Evolutionary conservation across 2,888 invertebrate genomes (phyloP), one percentile per base, ranked within the genome.

Genomic region (Tribolium freemani): DNA sequence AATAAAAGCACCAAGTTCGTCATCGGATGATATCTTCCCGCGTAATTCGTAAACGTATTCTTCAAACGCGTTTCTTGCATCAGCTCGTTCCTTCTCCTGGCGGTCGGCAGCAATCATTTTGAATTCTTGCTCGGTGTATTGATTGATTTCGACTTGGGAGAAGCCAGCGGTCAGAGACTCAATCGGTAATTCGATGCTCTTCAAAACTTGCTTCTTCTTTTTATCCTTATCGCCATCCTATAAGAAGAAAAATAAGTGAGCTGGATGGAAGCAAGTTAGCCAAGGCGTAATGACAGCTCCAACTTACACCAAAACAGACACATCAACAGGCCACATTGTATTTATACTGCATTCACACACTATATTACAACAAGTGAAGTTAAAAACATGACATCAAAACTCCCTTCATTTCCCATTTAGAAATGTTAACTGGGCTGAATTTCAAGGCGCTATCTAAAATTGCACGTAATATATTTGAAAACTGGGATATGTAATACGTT

Each of bases 1-100:
- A 16, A 96, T 91, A 84, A 93, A 98, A 3, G 91, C 89, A 75
- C 92, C 67, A 61, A 96, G 88, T 44, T 93, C 89, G 74, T 93
- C 93, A 16, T 94, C 94, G 70, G 93, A 91, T 46, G 91, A 90
- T 64, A 99, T 87, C 85, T 97, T 97, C 71, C 95, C 94, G 67
- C 99, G 91, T 86, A 98, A 90, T 81, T 98, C 98, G 85, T 99
- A 99, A 30, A 99, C 97, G 84, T 97, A 99, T 87, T 99, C 99
- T 86, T 99, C 99, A 0, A 99, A 90, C 2, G 97, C 95, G 87
- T 99, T 99, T 82, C 98, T 94, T 0, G 97, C 96, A 86, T 99
- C 98, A 3, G 96, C 93, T 57, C 98, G 92, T 84, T 98, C 96
- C 82, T 97, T 98, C 87, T 99, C 99, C 84, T 95, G 93, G 73